A percentile compares a stretch with the other conserved stretches of the same genome.
These are phyloP conservation scores for Oncorhynchus kisutch DNA, from an alignment of 2,113 vertebrate genomes.

Conservation along the genomic window DNA sequence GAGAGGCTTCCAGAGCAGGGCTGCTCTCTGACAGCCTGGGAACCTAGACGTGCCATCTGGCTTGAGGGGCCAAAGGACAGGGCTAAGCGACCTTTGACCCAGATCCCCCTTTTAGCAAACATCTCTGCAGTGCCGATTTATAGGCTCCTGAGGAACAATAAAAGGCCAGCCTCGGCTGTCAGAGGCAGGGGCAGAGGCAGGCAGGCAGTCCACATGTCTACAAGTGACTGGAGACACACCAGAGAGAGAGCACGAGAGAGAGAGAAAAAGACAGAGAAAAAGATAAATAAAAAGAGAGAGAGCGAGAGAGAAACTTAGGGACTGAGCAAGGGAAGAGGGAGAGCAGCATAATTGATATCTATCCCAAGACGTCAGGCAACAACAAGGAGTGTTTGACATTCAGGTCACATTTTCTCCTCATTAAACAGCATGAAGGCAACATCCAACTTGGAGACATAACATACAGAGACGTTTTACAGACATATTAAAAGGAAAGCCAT, in stretches of 20 bases:
- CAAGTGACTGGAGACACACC: conserved; percentile 28
- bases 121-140: conserved; percentile 71
- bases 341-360: too few species aligned
- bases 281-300: too few species aligned
- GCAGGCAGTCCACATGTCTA: conserved; percentile 17
- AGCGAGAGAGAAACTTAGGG: too few species aligned
- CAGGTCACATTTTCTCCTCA: too few species aligned
- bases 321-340: too few species aligned
- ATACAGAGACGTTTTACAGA: neutral
- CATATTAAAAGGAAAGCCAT: neutral
- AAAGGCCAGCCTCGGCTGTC: conserved; percentile 38
- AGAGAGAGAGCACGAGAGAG: neutral
- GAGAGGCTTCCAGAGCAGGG: conserved; percentile 38
- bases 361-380: too few species aligned
- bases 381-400: too few species aligned
- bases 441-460: neutral
- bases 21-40: conserved; percentile 73
- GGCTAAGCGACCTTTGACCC: conserved; percentile 73
- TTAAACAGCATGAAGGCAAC: neutral
- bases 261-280: too few species aligned
- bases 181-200: conserved; percentile 27
- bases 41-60: conserved; percentile 78
- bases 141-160: conserved; percentile 74
- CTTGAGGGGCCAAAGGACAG: conserved; percentile 70
- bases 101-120: conserved; percentile 76